A percentile compares a stretch with the other conserved stretches of the same genome.
Conservation (phyloP, 2,113 vertebrate species). For the Macrotis lagotis region DNA sequence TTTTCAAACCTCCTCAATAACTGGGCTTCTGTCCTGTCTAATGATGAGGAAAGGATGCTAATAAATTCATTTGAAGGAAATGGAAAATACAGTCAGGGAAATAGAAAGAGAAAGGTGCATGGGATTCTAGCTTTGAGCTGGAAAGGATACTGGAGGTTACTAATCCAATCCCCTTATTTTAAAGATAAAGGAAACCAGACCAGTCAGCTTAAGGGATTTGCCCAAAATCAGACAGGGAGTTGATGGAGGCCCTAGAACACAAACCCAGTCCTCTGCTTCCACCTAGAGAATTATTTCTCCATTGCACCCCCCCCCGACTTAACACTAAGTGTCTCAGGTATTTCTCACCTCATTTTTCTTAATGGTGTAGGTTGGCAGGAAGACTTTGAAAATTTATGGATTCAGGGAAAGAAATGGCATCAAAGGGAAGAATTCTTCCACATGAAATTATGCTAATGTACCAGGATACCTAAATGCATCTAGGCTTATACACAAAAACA, state of each 20-base stretch:
- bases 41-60: not conserved
- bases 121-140: not conserved
- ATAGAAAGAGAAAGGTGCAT: not conserved
- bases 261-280: not conserved
- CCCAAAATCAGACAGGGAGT: not conserved
- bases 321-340: not conserved
- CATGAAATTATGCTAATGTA: not conserved
- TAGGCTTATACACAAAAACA: not conserved
- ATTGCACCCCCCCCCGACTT: not conserved
- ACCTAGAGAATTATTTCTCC: not conserved
- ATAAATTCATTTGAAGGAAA: not conserved
- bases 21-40: not conserved
- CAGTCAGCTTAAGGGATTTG: not conserved
- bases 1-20: not conserved
- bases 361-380: not conserved
- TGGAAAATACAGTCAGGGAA: not conserved
- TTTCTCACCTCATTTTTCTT: not conserved
- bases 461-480: not conserved
- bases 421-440: not conserved
- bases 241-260: not conserved
- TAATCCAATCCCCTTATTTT: not conserved
- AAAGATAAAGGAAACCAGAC: not conserved
- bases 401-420: not conserved
- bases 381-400: not conserved
- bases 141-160: not conserved